Base-by-base conservation (phyloP, 1,140 invertebrate species). In the Apis dorsata region DNA sequence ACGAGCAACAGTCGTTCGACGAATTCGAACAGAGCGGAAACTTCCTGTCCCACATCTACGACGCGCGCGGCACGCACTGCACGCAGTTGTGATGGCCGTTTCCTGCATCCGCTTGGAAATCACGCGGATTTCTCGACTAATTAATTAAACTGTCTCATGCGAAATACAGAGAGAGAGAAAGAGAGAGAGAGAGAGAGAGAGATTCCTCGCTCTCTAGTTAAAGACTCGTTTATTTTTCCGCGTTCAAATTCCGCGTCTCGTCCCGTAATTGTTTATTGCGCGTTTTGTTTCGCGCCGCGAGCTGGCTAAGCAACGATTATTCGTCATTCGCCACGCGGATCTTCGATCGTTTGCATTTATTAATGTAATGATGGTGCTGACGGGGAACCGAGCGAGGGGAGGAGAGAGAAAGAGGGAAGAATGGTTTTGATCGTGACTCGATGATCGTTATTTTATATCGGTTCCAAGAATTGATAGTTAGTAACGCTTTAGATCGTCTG, bases 61-160 rank as follows among this genome's bases (percentile, higher is more conserved):
- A 34, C 28, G 28, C 2, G 2, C 62, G 59, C n/a, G 28, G 44
- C 24, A 44, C 57, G 59, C 12, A 53, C 49, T 28, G 19, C 55
- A 79, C 66, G 63, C 57, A 70, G 24, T 60, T 28, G 70, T 75
- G 86, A 87, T 83, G 72, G 49, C 66, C 75, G 66, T 70, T 87
- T 87, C 81, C 85, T 86, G 85, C 76, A 60, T 79, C 75, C 85
- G 86, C 85, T 79, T 83, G 68, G 81, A 86, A 77, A 83, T 68
- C 66, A 60, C 57, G 59, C 63, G 69, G 72, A 78, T 79, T 87
- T 51, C 55, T 63, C 80, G n/a, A 8, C 28, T 63, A 63, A 28
- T 24, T 44, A 44, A 44, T 44, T 44, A 44, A 44, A 44, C 5
- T 44, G 34, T 44, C 34, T 44, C 34, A 44, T 44, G 34, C 34